Evolutionary conservation across 2,888 invertebrate species (phyloP).

Genomic region (Sinopyrophorus schimmeli): DNA sequence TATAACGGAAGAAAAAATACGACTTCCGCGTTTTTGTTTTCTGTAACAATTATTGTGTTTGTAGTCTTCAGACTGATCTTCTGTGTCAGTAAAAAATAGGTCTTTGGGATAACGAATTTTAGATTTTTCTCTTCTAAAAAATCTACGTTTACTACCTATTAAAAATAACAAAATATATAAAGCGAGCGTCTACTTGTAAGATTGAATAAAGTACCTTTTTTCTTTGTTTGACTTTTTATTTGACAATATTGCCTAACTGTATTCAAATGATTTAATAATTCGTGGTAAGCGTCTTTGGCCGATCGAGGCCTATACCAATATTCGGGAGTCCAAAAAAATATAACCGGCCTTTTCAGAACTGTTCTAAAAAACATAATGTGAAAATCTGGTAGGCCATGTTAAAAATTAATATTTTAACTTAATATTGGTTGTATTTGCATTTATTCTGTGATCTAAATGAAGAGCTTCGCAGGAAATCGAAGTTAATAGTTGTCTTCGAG

Average conservation of each 20-base stretch:
- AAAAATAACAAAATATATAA: constrained; percentile 1
- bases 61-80: background rate
- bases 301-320: constrained; percentile 60
- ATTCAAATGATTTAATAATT: constrained; percentile 52
- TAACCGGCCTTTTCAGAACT: constrained; percentile 47
- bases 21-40: background rate
- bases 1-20: background rate
- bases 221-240: constrained; percentile 28
- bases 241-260: constrained; percentile 42
- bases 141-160: constrained; percentile 9
- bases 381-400: background rate
- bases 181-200: no score
- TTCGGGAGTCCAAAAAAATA: constrained; percentile 61
- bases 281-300: constrained; percentile 53
- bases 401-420: constrained; percentile 29
- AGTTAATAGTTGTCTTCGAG: constrained; percentile 54
- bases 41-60: background rate
- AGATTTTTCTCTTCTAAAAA: constrained; percentile 10
- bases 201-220: constrained; percentile 22
- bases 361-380: constrained; percentile 24
- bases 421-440: constrained; percentile 37
- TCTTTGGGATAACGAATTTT: constrained; percentile 1
- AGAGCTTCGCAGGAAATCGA: constrained; percentile 57
- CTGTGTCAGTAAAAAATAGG: constrained; percentile 9
- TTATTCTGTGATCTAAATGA: constrained; percentile 35